Base-by-base conservation (phyloP, 1,140 invertebrate genomes). In the Caerostris darwini region DNA sequence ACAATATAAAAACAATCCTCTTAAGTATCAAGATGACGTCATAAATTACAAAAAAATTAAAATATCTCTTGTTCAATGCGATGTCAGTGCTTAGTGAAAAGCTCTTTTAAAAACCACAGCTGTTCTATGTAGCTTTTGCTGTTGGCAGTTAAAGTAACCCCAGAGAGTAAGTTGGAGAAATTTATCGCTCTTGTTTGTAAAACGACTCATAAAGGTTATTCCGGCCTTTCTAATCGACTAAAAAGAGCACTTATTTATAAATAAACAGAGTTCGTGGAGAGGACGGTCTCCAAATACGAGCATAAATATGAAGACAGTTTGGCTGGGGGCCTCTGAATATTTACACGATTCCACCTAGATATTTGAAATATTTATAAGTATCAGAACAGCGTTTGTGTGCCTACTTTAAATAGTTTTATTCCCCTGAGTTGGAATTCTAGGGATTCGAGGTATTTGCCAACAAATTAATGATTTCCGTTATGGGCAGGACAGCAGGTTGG, bases 151-250 rank as follows among this genome's bases (percentile, higher is more conserved):
- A 77, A 50, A 77, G 50, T 7, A 50, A 77, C 69, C 19, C 69
- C 8, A 10, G 19, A 77, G 19, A 77, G 19, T 4, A 4, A 34
- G 5, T 34, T 10, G 50, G n/a, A 34, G 50, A 77, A 77, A 77
- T 77, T 77, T 77, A 77, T 77, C 69, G 50, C 69, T 77, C 69
- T 77, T 77, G 19, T 77, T 77, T 50, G 19, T 3, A 53, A 77
- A 77, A 77, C 12, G 8, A 34, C 19, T n/a, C 14, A 10, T 34
- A 34, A 34, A 34, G 34, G 7, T 50, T 50, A 77, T 77, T 71
- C 69, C 19, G 12, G 34, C 50, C 7, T 61, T 10, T 3, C 59
- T 12, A 61, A 6, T 12, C 4, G 50, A 7, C 34, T 34, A 34
- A 77, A 77, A 77, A 77, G 8, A 10, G 19, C 50, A 77, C 6